Percentiles rank a stretch among this genome's conserved stretches.
phyloP scores from a whole-genome alignment of 2,888 invertebrate genomes.

The Tiliacea aurago region DNA sequence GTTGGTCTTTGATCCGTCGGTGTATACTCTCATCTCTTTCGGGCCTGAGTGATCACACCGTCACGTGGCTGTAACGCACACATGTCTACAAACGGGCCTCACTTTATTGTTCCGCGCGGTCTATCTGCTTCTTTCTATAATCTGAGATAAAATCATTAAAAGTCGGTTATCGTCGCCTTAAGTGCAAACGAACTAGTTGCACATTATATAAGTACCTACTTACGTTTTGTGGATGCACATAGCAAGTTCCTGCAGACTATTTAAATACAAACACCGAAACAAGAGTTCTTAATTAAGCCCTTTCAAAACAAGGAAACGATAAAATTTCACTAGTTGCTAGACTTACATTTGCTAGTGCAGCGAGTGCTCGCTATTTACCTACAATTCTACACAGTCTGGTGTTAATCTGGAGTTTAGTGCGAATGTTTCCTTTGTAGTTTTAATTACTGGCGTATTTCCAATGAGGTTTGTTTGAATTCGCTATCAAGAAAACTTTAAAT shows the following conservation, averaged over 20 bases:
- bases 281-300: conserved; percentile 62
- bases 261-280: conserved; percentile 47
- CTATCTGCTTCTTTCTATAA: too few species aligned
- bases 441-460: conserved; percentile 36
- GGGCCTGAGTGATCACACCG: too few species aligned
- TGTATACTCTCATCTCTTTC: too few species aligned
- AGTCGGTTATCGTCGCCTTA: too few species aligned
- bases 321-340: conserved; percentile 46
- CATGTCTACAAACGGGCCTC: too few species aligned
- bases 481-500: conserved; percentile 25
- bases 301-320: conserved; percentile 65
- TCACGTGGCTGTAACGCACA: too few species aligned
- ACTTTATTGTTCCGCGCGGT: too few species aligned
- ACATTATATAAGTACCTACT: neutral
- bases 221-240: conserved; percentile 1
- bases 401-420: conserved; percentile 30
- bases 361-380: conserved; percentile 28
- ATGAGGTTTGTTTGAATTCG: conserved; percentile 13
- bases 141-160: too few species aligned
- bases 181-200: conserved; percentile 16
- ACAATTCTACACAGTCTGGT: conserved; percentile 31
- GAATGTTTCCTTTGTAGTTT: conserved; percentile 52
- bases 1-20: too few species aligned
- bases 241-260: conserved; percentile 38
- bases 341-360: conserved; percentile 16